Percentiles rank a stretch among this genome's conserved stretches.
These are phyloP conservation scores for Melanostoma scalare DNA, from an alignment of 2,888 invertebrate genomes.

Conservation along the genomic window DNA sequence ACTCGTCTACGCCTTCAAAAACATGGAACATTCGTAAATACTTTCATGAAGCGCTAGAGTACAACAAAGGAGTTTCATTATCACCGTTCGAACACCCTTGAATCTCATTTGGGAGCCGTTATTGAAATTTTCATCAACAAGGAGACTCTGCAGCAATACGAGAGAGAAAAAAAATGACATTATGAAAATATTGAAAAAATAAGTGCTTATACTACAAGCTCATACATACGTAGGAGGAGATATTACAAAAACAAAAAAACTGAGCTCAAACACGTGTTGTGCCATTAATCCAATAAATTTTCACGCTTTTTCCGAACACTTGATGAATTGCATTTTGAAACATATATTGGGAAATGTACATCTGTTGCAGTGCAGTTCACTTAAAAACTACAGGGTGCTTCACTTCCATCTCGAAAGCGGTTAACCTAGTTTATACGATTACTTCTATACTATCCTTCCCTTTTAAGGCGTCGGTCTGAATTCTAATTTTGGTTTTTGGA, in stretches of 20 bases:
- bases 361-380: conserved; percentile 44
- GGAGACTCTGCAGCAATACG: not conserved
- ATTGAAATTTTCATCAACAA: conserved; percentile 54
- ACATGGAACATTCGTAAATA: conserved; percentile 42
- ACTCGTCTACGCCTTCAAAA: conserved; percentile 38
- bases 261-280: conserved; percentile 58
- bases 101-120: conserved; percentile 62
- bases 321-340: conserved; percentile 61
- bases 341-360: conserved; percentile 38
- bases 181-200: too few relatives aligned
- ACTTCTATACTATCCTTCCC: too few relatives aligned
- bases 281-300: conserved; percentile 68
- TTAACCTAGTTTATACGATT: too few relatives aligned
- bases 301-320: conserved; percentile 40
- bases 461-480: too few relatives aligned
- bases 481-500: too few relatives aligned
- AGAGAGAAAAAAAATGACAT: not conserved
- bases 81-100: conserved; percentile 59
- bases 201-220: not conserved
- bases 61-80: conserved; percentile 62
- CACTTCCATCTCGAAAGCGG: not conserved
- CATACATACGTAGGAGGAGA: not conserved
- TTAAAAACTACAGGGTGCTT: conserved; percentile 7
- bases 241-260: conserved; percentile 6
- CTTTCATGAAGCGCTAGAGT: conserved; percentile 34